Percentiles rank a stretch among this genome's conserved stretches.
These are phyloP conservation scores for Acanthaster planci DNA, from an alignment of 35 echinoderm and acorn worm genomes.

Conservation along the genomic window DNA sequence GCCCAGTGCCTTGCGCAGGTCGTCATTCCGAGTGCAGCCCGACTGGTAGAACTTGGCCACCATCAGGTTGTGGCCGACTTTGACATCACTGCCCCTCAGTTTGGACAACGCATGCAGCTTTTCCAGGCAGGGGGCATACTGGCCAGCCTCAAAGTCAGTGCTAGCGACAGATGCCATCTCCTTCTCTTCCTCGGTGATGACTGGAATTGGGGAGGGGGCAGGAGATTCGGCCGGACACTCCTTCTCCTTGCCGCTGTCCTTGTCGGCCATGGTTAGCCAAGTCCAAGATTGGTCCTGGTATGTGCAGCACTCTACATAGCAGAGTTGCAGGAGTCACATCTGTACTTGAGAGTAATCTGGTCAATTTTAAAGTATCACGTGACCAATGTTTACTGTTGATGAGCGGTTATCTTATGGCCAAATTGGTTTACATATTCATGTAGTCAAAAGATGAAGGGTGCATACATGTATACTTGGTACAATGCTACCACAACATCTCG, in stretches of 20 bases:
- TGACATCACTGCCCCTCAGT: slow-evolving; percentile 61
- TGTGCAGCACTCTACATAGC: neutral
- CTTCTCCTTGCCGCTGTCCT: slow-evolving; percentile 54
- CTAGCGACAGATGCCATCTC: slow-evolving; percentile 61
- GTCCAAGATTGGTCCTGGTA: neutral
- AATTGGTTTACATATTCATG: too few relatives aligned
- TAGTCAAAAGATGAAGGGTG: too few relatives aligned
- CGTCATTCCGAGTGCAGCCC: slow-evolving; percentile 77
- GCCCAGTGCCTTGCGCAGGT: slow-evolving; percentile 65
- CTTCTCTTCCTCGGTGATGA: slow-evolving; percentile 73
- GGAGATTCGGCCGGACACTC: slow-evolving; percentile 41
- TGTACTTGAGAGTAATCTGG: too few relatives aligned
- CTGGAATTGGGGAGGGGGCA: slow-evolving; percentile 35
- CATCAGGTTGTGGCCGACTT: slow-evolving; percentile 83
- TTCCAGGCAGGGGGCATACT: slow-evolving; percentile 72
- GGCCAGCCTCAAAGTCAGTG: slow-evolving; percentile 80
- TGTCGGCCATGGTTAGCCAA: slow-evolving; percentile 68
- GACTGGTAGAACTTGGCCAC: slow-evolving; percentile 84
- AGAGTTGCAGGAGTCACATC: neutral
- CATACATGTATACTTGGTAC: too few relatives aligned
- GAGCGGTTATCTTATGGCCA: too few relatives aligned
- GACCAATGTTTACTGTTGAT: too few relatives aligned
- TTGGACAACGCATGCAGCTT: slow-evolving; percentile 63
- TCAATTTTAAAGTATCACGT: too few relatives aligned
- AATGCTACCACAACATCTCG: too few relatives aligned